Conservation (phyloP, 1,140 invertebrate species). For the Diorhabda elongata region DNA sequence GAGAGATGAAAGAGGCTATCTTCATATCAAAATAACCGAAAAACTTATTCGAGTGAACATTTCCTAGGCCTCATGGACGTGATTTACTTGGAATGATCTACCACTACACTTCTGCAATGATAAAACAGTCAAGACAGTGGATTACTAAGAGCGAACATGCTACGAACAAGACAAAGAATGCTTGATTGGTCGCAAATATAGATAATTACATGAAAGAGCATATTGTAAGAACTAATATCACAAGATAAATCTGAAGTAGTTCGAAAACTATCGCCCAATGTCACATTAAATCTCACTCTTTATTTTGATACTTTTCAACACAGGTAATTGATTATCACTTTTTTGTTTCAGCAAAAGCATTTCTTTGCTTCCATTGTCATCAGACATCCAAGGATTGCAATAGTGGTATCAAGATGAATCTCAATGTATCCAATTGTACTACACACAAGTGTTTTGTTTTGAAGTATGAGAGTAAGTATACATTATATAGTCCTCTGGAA, state of each 20-base stretch:
- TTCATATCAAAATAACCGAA: too few relatives aligned
- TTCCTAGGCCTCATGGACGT: not conserved
- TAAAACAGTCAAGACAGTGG: not conserved
- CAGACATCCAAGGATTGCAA: constrained; percentile 12
- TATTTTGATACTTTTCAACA: not conserved
- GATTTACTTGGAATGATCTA: not conserved
- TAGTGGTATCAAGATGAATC: not conserved
- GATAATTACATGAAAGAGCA: not conserved
- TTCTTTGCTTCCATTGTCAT: constrained; percentile 13
- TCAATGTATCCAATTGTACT: constrained; percentile 4
- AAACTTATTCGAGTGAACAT: not conserved
- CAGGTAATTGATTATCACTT: not conserved
- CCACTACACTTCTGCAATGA: not conserved
- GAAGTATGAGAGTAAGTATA: constrained; percentile 18
- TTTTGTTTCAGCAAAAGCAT: constrained; percentile 8
- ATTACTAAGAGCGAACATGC: not conserved
- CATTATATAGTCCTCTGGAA: too few relatives aligned
- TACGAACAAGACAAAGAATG: not conserved
- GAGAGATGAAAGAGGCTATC: too few relatives aligned
- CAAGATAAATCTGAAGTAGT: not conserved
- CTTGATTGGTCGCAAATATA: not conserved
- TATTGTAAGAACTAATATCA: not conserved
- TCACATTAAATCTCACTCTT: not conserved
- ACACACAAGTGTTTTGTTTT: constrained; percentile 12
- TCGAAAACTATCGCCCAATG: not conserved